Evolutionary conservation across 2,888 invertebrate species (phyloP), one percentile per base, ranked within the genome.

Genomic region (Lepidochrysops patricia): DNA sequence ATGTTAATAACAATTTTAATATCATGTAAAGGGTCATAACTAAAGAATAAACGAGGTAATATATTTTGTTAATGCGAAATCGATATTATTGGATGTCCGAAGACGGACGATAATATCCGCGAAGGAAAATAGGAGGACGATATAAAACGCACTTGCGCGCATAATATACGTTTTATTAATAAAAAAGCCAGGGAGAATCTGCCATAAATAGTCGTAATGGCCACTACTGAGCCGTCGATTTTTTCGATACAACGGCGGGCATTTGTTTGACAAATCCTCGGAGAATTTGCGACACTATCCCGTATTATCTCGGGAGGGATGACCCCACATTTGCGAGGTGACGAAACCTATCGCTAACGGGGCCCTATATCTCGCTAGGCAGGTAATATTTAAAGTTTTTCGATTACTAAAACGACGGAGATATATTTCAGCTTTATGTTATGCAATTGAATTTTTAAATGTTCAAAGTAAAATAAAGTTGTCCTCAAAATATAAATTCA

Each of bases 131-230:
- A 78, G 81, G 82, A 75, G 74, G 72, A 64, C 74, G 79, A 75
- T 78, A 87, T 88, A 89, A 88, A 89, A 88, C 87, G 80, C 89
- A 89, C 88, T 87, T 88, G 88, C 74, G 88, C 86, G 86, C 88
- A 85, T 86, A 88, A 88, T 88, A 87, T 87, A 85, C 86, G 86
- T 88, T 89, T 88, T 89, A 88, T 89, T 89, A 89, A 89, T 89
- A 89, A 89, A 89, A 80, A 88, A 86, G 85, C 79, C 80, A 78
- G 72, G 74, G 77, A 70, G 76, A 88, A 88, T 88, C 84, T 76
- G 78, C 88, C 80, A 89, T 89, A 89, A 89, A 89, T 88, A 88
- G 83, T 84, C 80, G 68, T 87, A 88, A 89, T 79, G 84, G 80
- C 83, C 80, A 82, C 79, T 84, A 82, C 80, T 78, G 81, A 83